Evolutionary conservation across 2,888 invertebrate species (phyloP), one percentile per base, ranked within the genome.

Genomic region (Brenthis hecate): DNA sequence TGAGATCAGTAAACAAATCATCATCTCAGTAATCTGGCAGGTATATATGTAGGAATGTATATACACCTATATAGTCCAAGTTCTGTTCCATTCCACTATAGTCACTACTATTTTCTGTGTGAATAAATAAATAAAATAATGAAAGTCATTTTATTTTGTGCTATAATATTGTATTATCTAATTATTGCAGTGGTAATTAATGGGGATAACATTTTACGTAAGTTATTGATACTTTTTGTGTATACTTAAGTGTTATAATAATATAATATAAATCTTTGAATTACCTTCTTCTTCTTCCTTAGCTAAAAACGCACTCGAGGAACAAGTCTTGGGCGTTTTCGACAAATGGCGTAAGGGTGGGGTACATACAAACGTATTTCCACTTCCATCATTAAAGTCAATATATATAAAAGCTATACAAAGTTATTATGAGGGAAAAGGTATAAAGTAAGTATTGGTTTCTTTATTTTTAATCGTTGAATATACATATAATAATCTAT

Each of bases 341-440:
- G 63, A 72, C 4, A 75, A 73, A 69, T 79, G 79, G 79, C 71
- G 75, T 6, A 61, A 65, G 47, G 79, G 78, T n/a, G 67, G 68
- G 5, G 66, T 70, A 6, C 68, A 73, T 13, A 63, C 70, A 2
- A 71, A 70, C n/a, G 60, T 74, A 32, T 73, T 76, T 65, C 72
- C 74, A n/a, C 73, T 79, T 16, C 77, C 78, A 6, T 65, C 76
- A 3, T 66, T 77, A 23, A 74, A 75, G 13, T 56, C 60, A 3
- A 69, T 77, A 28, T 58, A 62, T 13, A 69, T 77, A 56, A 71
- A 72, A 19, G 56, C 68, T 47, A 60, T 77, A 6, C 67, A 69
- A n/a, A 74, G 74, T 47, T 61, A 65, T 32, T 79, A 76, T 63
- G 64, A 75, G 36, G 76, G 73, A 2, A 73, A 61, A 14, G 77